Conservation (phyloP, 2,888 invertebrate species). For the Athalia cordata region DNA sequence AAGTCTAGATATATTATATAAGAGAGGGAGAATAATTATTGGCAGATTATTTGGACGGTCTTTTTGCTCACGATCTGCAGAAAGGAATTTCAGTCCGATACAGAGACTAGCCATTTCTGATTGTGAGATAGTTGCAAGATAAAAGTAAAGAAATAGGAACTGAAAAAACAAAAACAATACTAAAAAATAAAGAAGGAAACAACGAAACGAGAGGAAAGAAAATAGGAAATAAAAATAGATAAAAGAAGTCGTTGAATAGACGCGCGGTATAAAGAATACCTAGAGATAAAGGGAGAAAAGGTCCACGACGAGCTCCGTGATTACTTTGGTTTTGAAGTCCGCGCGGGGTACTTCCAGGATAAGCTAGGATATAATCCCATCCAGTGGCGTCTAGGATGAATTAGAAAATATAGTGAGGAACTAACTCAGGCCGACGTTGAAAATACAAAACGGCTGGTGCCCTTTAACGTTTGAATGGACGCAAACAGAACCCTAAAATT, state of each 20-base stretch:
- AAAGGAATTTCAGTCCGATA: no score
- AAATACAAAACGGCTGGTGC: constrained; percentile 27
- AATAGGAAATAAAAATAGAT: no score
- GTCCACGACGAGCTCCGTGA: constrained; percentile 6
- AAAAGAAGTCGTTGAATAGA: not conserved
- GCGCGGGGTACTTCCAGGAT: not conserved
- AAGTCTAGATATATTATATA: no score
- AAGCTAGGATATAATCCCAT: not conserved
- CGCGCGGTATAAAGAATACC: not conserved
- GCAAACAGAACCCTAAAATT: constrained; percentile 39
- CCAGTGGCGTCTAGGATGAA: constrained; percentile 18
- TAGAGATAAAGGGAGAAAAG: not conserved
- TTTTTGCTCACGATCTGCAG: not conserved
- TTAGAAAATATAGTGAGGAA: constrained; percentile 16
- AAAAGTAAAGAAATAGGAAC: not conserved
- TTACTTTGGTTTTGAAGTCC: not conserved
- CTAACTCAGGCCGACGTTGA: not conserved
- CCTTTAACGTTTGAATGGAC: constrained; percentile 29
- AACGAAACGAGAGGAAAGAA: not conserved
- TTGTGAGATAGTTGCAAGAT: no score
- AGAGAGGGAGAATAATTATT: constrained; percentile 10
- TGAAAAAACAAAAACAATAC: not conserved
- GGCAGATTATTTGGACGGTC: constrained; percentile 12
- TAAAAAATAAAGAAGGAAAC: not conserved
- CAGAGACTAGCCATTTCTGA: no score